phyloP scores from a whole-genome alignment of 2,888 invertebrate genomes.

The Lottia scabra region DNA sequence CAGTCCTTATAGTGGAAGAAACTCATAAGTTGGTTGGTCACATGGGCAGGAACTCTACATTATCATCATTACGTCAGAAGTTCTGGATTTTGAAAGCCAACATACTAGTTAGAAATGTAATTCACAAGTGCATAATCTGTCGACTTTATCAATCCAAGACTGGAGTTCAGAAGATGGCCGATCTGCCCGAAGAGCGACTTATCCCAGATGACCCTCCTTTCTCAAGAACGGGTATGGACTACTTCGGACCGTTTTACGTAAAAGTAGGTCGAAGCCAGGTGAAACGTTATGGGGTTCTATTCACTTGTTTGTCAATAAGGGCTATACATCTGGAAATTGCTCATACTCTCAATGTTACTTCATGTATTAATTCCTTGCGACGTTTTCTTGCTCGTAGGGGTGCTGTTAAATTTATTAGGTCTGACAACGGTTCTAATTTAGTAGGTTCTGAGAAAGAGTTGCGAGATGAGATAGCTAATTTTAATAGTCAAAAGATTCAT shows the following conservation, averaged over 20 bases:
- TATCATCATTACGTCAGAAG: too few relatives aligned
- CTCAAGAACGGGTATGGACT: not conserved
- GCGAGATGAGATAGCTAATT: conserved; percentile 1
- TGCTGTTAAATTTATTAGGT: not conserved
- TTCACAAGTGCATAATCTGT: too few relatives aligned
- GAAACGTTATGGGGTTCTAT: conserved; percentile 4
- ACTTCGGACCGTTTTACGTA: conserved; percentile 23
- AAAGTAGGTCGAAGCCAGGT: not conserved
- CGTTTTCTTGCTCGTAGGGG: not conserved
- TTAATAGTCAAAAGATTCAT: too few relatives aligned
- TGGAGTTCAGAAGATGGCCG: conserved; percentile 4
- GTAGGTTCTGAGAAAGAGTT: conserved; percentile 3
- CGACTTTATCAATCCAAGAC: not conserved
- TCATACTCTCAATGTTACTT: not conserved
- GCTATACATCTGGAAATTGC: not conserved
- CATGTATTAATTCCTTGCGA: not conserved
- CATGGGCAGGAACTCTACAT: too few relatives aligned
- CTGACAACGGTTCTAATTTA: conserved; percentile 6
- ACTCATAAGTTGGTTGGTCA: too few relatives aligned
- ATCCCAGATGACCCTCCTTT: conserved; percentile 5
- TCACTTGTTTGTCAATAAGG: not conserved
- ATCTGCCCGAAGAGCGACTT: not conserved
- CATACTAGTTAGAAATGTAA: too few relatives aligned
- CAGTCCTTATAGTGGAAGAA: too few relatives aligned
- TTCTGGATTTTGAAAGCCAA: too few relatives aligned